Conservation (phyloP, 2,797 vertebrate species). For the Coreius guichenoti region DNA sequence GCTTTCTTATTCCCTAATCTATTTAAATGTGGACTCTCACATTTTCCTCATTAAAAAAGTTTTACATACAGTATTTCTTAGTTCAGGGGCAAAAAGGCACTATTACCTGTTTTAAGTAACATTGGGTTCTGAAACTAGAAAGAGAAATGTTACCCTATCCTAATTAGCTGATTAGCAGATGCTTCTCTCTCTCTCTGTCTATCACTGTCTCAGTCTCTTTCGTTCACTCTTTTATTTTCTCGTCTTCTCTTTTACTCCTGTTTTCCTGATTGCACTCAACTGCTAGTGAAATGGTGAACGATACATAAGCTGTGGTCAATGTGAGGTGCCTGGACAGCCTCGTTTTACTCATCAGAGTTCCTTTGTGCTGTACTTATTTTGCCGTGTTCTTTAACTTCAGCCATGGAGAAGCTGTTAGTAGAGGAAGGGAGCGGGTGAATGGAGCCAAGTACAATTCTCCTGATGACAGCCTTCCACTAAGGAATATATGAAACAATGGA, state of each 20-base stretch:
- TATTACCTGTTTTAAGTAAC: neutral
- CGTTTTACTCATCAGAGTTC: conserved; percentile 34
- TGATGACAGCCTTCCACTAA: conserved; percentile 6
- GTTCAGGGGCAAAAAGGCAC: neutral
- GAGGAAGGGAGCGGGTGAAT: neutral
- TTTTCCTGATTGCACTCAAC: conserved; percentile 71
- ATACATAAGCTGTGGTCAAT: conserved; percentile 53
- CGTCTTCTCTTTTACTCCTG: neutral
- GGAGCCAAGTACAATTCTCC: conserved; percentile 14
- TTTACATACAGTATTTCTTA: neutral
- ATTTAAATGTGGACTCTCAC: neutral
- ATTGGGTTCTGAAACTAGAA: neutral
- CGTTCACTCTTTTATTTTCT: neutral
- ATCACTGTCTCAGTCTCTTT: neutral
- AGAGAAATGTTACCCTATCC: neutral
- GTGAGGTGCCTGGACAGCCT: conserved; percentile 47
- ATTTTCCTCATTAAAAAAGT: neutral
- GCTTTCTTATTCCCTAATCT: neutral
- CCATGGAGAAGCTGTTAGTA: conserved; percentile 23
- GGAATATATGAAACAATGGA: conserved; percentile 24
- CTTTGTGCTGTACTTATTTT: conserved; percentile 21
- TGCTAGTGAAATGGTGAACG: conserved; percentile 57
- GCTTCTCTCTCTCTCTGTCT: neutral
- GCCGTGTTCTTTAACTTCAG: neutral
- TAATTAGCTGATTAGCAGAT: neutral